Percentiles rank a stretch among this genome's conserved stretches.
phyloP scores from a whole-genome alignment of 2,113 vertebrate genomes.

The Limanda limanda region DNA sequence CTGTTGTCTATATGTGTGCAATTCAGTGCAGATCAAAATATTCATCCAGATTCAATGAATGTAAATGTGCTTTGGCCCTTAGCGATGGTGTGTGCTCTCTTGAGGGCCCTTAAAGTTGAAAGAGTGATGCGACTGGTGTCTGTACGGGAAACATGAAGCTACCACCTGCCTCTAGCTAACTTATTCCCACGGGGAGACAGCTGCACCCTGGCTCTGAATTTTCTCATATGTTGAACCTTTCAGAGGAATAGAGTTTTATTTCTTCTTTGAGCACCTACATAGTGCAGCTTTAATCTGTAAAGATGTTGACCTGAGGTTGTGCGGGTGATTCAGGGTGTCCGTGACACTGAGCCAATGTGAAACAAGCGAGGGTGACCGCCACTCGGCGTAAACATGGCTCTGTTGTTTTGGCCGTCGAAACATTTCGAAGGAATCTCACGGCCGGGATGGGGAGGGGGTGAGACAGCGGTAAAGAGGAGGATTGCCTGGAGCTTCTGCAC shows the following conservation, averaged over 20 bases:
- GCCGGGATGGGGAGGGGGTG: neutral
- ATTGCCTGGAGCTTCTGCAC: neutral
- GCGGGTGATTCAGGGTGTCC: neutral
- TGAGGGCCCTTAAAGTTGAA: no score
- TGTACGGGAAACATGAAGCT: no score
- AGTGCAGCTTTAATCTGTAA: neutral
- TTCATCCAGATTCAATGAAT: no score
- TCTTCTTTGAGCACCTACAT: neutral
- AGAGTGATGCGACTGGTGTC: no score
- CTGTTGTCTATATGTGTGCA: no score
- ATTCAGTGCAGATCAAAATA: no score
- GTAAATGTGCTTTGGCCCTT: no score
- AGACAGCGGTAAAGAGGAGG: slow-evolving; percentile 2
- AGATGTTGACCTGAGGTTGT: neutral
- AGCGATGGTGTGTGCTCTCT: no score
- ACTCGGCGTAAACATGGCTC: slow-evolving; percentile 16
- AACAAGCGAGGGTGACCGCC: neutral
- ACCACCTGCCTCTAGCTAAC: no score
- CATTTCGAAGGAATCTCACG: slow-evolving; percentile 64
- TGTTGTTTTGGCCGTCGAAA: slow-evolving; percentile 48
- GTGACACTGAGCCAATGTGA: neutral
- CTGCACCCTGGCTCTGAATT: no score
- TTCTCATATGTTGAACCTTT: no score
- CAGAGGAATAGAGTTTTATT: neutral
- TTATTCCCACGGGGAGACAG: no score